These are phyloP conservation scores for Glyphotaelius pellucidus DNA, from an alignment of 2,888 invertebrate genomes.

Conservation along the genomic window DNA sequence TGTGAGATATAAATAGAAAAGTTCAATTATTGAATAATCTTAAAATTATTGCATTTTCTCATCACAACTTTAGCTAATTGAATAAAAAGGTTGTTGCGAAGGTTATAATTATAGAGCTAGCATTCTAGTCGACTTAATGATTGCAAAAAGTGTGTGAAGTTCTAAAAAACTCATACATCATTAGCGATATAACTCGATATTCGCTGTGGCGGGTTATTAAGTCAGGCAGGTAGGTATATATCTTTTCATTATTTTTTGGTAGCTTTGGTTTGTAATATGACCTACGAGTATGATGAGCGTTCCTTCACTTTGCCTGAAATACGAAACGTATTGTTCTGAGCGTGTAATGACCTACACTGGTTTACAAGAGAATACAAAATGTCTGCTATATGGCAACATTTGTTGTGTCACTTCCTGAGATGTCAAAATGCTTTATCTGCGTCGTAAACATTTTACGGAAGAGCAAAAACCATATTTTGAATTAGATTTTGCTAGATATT, in stretches of 20 bases:
- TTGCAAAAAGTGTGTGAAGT: conserved; percentile 36
- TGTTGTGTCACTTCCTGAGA: not conserved
- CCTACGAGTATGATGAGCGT: not conserved
- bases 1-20: not conserved
- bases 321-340: not conserved
- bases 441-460: not conserved
- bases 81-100: conserved; percentile 11
- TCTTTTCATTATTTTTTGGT: not conserved
- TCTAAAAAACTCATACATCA: conserved; percentile 4
- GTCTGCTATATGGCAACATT: not conserved
- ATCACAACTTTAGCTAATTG: conserved; percentile 2
- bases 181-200: conserved; percentile 30
- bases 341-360: not conserved
- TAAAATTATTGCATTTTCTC: not conserved
- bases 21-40: not conserved
- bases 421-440: not conserved
- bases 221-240: not conserved
- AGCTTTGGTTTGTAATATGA: not conserved
- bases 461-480: not conserved
- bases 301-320: not conserved
- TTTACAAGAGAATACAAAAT: no score
- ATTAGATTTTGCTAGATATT: not conserved
- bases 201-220: not conserved
- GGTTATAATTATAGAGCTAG: conserved; percentile 4
- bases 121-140: conserved; percentile 37